Evolutionary conservation across 2,113 vertebrate genomes (phyloP).

Genomic region (Columba janthina): DNA sequence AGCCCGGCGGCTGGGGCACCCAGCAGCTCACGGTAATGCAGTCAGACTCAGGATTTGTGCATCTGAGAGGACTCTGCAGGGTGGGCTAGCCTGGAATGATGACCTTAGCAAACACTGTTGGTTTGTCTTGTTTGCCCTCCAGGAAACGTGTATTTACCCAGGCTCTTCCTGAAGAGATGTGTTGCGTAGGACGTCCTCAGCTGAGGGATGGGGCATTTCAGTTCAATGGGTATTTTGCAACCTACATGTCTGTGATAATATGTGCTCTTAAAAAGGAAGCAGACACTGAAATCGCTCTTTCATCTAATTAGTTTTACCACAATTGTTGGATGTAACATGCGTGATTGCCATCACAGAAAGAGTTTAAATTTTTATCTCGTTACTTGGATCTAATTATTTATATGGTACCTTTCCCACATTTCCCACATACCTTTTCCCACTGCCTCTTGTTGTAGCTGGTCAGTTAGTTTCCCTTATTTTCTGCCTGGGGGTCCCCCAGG

Average conservation of each 20-base stretch:
- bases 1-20: neutral
- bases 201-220: neutral
- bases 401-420: neutral
- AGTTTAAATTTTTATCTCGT: neutral
- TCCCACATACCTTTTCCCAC: no score
- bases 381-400: neutral
- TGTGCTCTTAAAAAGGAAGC: neutral
- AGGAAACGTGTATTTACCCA: slow-evolving; percentile 54
- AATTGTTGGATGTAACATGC: neutral
- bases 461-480: neutral
- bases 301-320: neutral
- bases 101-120: neutral
- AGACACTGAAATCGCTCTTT: neutral
- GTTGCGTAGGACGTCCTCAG: neutral
- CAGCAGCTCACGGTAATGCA: neutral
- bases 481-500: neutral
- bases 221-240: neutral
- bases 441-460: neutral
- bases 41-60: neutral
- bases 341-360: neutral
- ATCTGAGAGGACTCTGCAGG: neutral
- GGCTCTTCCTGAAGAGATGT: slow-evolving; percentile 25
- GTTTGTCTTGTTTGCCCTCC: slow-evolving; percentile 1
- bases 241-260: neutral
- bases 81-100: neutral